Evolutionary conservation across 2,797 vertebrate species (phyloP), one percentile per base, ranked within the genome.

Genomic region (Acanthurus lineatus): DNA sequence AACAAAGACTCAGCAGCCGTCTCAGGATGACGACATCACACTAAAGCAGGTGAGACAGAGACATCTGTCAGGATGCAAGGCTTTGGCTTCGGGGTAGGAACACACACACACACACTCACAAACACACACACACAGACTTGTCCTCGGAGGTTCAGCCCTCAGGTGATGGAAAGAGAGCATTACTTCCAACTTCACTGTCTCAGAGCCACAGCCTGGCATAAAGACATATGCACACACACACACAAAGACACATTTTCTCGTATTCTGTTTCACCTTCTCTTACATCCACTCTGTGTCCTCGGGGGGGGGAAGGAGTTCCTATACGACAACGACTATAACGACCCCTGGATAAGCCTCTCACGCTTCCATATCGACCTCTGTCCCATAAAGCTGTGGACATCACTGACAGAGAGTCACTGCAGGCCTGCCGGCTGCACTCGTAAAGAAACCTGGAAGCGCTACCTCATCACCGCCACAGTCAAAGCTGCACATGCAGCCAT

Each of bases 1-100:
- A 69, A 80, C 69, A 76, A 59, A 77, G 71, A 59, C 60, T 59
- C 32, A 64, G 45, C 64, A 12, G 60, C 28, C 64, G 62, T 80
- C 28, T 79, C 51, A 3, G 68, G 60, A 83, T 74, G 69, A 84
- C 16, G 61, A 83, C 76, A 80, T 89, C 78, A 80, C 38, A 28
- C 54, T 45, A 44, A 79, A 82, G 84, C 58, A 79, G 64, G 69
- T 66, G 49, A 79, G 83, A 91, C 81, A 85, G 63, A 89, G 82
- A 86, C 83, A 86, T 88, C 85, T 80, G 87, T 90, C 88, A 85
- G 74, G 56, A 79, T 76, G 25, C 64, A 73, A 79, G 57, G 64
- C 38, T 76, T 82, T 89, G 78, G 76, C 81, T 86, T 79, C 40
- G 19, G 78, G 79, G 73, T 38, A 81, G 63, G 38, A 78, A 61